phyloP scores from a whole-genome alignment of 64 coral and sea anemone genomes.

The Trachythela sp. region DNA sequence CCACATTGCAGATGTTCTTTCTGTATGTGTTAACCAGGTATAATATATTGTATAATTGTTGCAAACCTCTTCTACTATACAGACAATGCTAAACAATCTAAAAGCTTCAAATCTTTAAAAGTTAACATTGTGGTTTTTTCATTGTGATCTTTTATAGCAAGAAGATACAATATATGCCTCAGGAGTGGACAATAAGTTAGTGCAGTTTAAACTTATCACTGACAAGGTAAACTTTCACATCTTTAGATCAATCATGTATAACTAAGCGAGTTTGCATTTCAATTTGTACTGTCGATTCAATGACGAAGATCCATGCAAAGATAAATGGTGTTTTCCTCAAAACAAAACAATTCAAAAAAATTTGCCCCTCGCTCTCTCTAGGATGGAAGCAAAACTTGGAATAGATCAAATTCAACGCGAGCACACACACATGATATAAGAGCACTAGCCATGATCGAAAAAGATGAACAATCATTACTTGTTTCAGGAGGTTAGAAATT shows the following conservation, averaged over 20 bases:
- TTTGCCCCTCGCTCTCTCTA: too few species aligned
- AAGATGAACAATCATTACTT: slow-evolving; percentile 23
- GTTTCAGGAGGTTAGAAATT: slow-evolving; percentile 64
- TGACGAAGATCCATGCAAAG: too few species aligned
- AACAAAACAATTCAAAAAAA: too few species aligned
- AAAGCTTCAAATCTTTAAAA: neutral
- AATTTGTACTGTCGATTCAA: too few species aligned
- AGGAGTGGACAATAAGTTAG: slow-evolving; percentile 86
- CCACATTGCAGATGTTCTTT: slow-evolving; percentile 81
- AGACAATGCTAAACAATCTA: too few species aligned
- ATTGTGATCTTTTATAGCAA: slow-evolving; percentile 26
- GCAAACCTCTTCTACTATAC: neutral
- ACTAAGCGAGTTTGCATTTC: too few species aligned
- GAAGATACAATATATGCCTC: slow-evolving; percentile 82
- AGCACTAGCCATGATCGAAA: slow-evolving; percentile 39
- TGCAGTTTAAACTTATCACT: slow-evolving; percentile 70
- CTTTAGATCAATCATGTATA: too few species aligned
- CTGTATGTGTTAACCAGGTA: slow-evolving; percentile 84
- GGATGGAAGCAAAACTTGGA: slow-evolving; percentile 43
- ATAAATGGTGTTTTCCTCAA: too few species aligned
- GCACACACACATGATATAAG: slow-evolving; percentile 65
- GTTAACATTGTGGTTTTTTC: too few species aligned
- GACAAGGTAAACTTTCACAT: neutral
- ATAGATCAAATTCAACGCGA: slow-evolving; percentile 49
- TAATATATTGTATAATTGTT: neutral